Evolutionary conservation across 92 coral and sea anemone species (phyloP).

Genomic region (Plumapathes pennacea): DNA sequence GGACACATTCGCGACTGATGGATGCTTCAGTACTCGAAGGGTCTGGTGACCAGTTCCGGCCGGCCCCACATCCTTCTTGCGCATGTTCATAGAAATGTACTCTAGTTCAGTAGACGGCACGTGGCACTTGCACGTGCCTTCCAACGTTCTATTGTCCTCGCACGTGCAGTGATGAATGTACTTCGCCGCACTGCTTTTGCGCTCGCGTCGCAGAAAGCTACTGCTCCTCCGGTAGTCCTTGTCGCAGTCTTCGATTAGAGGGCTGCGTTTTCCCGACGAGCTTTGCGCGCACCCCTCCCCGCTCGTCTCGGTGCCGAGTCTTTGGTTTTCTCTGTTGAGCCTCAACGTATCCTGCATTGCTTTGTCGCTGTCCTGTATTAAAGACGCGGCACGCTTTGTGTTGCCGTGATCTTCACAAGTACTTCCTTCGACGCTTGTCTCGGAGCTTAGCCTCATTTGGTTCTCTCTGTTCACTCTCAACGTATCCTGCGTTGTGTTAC

Average conservation of each 20-base stretch:
- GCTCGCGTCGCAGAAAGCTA: slow-evolving; percentile 45
- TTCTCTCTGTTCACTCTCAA: not conserved
- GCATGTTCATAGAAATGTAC: slow-evolving; percentile 69
- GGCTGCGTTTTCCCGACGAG: slow-evolving; percentile 20
- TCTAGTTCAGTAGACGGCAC: slow-evolving; percentile 54
- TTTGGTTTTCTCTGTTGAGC: not conserved
- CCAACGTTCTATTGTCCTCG: slow-evolving; percentile 43
- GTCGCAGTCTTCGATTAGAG: slow-evolving; percentile 37
- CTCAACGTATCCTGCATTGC: not conserved
- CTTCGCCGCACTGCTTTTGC: slow-evolving; percentile 69
- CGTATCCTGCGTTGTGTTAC: not conserved
- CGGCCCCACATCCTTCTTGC: slow-evolving; percentile 50
- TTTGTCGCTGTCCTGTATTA: too few relatives aligned
- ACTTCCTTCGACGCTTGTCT: too few relatives aligned
- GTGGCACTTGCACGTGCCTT: slow-evolving; percentile 21
- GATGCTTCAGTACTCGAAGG: slow-evolving; percentile 53
- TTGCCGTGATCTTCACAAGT: too few relatives aligned
- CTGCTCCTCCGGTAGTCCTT: not conserved
- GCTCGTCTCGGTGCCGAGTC: not conserved
- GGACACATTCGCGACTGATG: slow-evolving; percentile 62
- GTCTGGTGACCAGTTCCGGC: slow-evolving; percentile 39
- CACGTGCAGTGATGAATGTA: slow-evolving; percentile 60
- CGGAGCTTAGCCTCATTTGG: not conserved
- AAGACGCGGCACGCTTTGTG: too few relatives aligned
- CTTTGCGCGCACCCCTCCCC: too few relatives aligned